Percentiles rank a stretch among this genome's conserved stretches.
These are phyloP conservation scores for Vanessa tameamea DNA, from an alignment of 1,140 invertebrate genomes.

Conservation along the genomic window DNA sequence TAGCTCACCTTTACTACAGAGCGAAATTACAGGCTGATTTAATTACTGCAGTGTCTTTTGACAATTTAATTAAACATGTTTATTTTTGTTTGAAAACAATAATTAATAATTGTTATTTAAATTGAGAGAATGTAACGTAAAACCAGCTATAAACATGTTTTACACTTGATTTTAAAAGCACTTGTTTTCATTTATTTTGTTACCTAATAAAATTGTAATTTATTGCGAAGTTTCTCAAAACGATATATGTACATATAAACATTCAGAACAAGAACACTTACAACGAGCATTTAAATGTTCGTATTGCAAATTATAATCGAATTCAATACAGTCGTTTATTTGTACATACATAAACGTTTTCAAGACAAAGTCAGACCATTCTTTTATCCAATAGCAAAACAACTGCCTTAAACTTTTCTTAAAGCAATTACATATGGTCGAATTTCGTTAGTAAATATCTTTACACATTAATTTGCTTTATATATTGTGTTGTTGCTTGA, in stretches of 20 bases:
- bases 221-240: neutral
- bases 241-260: neutral
- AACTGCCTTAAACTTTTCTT: no score
- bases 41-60: neutral
- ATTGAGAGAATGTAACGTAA: slow-evolving; percentile 4
- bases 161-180: slow-evolving; percentile 24
- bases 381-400: no score
- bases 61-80: neutral
- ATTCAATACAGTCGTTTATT: neutral
- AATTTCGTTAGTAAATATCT: no score
- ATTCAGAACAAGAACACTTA: neutral
- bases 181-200: slow-evolving; percentile 24
- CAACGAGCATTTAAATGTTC: neutral
- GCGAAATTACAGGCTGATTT: neutral
- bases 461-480: no score
- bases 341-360: no score
- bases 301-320: neutral
- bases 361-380: no score
- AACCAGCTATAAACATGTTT: slow-evolving; percentile 10
- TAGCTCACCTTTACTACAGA: neutral
- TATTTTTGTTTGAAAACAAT: neutral
- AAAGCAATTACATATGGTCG: no score
- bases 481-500: neutral
- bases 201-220: slow-evolving; percentile 18
- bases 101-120: slow-evolving; percentile 4